A percentile compares a stretch with the other conserved stretches of the same genome.
These are phyloP conservation scores for Emydocephalus ijimae DNA, from an alignment of 2,113 vertebrate species.

Conservation along the genomic window DNA sequence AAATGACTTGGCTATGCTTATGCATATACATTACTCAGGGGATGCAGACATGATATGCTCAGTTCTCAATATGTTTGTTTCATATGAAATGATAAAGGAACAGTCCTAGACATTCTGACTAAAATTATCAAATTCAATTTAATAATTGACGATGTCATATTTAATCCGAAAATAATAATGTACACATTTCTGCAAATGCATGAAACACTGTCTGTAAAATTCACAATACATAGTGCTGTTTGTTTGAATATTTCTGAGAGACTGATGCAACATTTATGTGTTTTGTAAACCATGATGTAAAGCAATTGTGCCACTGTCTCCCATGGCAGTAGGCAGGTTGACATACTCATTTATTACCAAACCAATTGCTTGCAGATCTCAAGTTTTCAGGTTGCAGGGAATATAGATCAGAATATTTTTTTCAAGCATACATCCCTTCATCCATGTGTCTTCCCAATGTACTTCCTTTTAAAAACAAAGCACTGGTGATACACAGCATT, in stretches of 20 bases:
- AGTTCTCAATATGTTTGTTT: slow-evolving; percentile 3
- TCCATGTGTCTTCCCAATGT: not conserved
- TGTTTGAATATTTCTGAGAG: not conserved
- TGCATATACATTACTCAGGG: not conserved
- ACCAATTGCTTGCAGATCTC: not conserved
- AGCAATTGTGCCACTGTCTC: not conserved
- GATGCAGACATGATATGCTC: not conserved
- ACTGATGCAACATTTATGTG: not conserved
- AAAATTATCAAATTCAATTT: not conserved
- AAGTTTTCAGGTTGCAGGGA: not conserved
- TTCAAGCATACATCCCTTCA: not conserved
- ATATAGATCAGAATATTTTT: not conserved
- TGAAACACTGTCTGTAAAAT: not conserved
- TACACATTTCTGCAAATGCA: not conserved
- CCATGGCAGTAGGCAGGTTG: not conserved
- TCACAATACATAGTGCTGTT: not conserved
- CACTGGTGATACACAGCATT: not conserved
- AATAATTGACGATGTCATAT: not conserved
- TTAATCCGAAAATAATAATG: not conserved
- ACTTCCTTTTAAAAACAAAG: not conserved
- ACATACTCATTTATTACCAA: not conserved
- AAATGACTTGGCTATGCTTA: not conserved
- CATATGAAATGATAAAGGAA: not conserved
- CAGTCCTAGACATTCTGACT: slow-evolving; percentile 20
- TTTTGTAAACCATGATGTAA: not conserved